Conservation (phyloP, 2,888 invertebrate species). For the Oscheius sp. region DNA sequence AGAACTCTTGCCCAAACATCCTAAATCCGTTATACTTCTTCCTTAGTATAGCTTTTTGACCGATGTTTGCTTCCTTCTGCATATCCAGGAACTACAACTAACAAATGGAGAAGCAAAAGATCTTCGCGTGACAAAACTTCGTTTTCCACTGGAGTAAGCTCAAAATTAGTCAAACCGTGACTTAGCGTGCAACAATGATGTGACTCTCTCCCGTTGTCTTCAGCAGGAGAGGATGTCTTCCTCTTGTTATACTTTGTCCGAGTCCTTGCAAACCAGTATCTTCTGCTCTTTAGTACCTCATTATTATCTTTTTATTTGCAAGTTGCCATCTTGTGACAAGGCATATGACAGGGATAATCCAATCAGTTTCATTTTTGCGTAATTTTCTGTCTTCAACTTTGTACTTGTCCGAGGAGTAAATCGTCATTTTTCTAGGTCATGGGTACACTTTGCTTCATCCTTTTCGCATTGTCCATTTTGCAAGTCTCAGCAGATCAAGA, state of each 20-base stretch:
- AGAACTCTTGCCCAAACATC: no score
- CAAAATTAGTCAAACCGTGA: slow-evolving; percentile 28
- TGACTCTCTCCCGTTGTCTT: background rate
- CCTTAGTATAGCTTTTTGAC: no score
- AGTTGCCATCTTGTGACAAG: no score
- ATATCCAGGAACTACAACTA: no score
- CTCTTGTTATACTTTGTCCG: no score
- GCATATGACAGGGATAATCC: no score
- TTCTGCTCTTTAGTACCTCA: background rate
- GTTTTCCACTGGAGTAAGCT: slow-evolving; percentile 33
- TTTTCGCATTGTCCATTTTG: slow-evolving; percentile 6
- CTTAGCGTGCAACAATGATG: slow-evolving; percentile 28
- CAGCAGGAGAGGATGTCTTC: background rate
- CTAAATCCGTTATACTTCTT: no score
- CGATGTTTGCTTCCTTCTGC: no score
- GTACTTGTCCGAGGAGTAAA: no score
- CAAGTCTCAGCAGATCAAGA: slow-evolving; percentile 4
- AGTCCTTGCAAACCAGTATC: background rate
- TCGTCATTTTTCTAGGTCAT: slow-evolving; percentile 13
- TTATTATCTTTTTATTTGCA: no score
- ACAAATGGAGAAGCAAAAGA: background rate
- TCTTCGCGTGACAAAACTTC: slow-evolving; percentile 27
- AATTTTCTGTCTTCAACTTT: no score
- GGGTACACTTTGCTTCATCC: slow-evolving; percentile 14
- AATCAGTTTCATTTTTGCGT: no score